Percentiles rank a stretch among this genome's conserved stretches.
These are phyloP conservation scores for Pteronura brasiliensis DNA, from an alignment of 2,113 vertebrate genomes.

Conservation along the genomic window DNA sequence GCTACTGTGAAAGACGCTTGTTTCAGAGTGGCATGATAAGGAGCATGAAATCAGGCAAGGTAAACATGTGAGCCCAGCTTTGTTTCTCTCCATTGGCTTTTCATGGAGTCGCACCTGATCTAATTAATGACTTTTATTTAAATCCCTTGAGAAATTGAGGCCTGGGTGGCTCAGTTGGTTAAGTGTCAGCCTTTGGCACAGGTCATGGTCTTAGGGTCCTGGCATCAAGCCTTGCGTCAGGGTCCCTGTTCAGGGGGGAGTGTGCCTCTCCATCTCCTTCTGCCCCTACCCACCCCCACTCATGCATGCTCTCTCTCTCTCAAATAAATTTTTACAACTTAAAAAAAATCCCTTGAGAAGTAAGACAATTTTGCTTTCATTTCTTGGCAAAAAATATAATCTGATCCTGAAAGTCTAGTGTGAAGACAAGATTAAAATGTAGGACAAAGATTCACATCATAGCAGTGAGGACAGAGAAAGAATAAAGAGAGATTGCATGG, in stretches of 20 bases:
- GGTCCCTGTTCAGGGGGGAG: neutral
- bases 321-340: neutral
- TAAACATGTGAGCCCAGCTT: constrained; percentile 84
- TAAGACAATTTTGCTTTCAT: constrained; percentile 93
- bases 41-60: neutral
- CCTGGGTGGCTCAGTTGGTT: neutral
- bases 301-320: neutral
- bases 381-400: constrained; percentile 92
- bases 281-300: neutral
- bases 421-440: constrained; percentile 81
- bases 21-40: neutral
- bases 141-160: constrained; percentile 90
- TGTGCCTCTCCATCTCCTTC: neutral
- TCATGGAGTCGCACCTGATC: constrained; percentile 95
- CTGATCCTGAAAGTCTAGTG: constrained; percentile 94
- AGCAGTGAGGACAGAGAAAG: neutral
- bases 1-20: neutral
- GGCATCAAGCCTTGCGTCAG: neutral
- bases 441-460: neutral
- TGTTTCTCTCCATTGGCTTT: constrained; percentile 93
- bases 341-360: constrained; percentile 89
- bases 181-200: neutral
- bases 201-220: neutral
- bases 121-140: constrained; percentile 93
- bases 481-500: neutral